Evolutionary conservation across 2,797 vertebrate species (phyloP), one percentile per base, ranked within the genome.

Genomic region (Molothrus ater): DNA sequence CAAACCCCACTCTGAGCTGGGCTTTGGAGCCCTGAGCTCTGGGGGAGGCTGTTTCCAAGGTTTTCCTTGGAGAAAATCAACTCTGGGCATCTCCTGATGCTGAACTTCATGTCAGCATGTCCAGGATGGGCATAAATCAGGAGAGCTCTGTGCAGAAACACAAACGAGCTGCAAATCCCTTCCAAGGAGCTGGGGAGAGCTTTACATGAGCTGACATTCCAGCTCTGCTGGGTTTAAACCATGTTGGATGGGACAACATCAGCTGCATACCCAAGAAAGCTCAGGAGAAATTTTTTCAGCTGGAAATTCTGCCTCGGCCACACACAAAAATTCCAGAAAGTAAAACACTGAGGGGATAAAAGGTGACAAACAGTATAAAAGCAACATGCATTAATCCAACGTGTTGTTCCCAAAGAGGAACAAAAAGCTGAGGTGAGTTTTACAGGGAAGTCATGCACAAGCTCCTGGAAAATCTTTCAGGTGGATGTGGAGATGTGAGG

Each of bases 331-430:
- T 28, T 72, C 42, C 11, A 36, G 18, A 42, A 14, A 45, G 15
- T 2, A 9, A 64, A 43, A 7, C 12, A 4, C 11, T 20, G 13
- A 51, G 50, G 21, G 29, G 6, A 13, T 9, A 32, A 56, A 87
- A 88, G 14, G 45, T 26, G 21, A 15, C n/a, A 32, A 56, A 20
- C 2, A 18, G 8, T 5, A 36, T 6, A 12, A 86, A 73, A 47
- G 17, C 17, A 51, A 26, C 1, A 2, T 2, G 5, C 11, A 26
- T 32, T 42, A 6, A 53, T 45, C 45, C 45, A 64, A 43, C 6
- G 3, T 0, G 8, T 17, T 9, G 0, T 7, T 50, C 18, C 19
- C 13, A n/a, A 48, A 31, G 19, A 53, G 15, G n/a, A 79, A 64
- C 6, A 43, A 40, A 91, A 5, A 54, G 16, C 7, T 17, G 40